A percentile compares a stretch with the other conserved stretches of the same genome.
Conservation (phyloP, 1,140 invertebrate genomes). For the Carposina sasakii region DNA sequence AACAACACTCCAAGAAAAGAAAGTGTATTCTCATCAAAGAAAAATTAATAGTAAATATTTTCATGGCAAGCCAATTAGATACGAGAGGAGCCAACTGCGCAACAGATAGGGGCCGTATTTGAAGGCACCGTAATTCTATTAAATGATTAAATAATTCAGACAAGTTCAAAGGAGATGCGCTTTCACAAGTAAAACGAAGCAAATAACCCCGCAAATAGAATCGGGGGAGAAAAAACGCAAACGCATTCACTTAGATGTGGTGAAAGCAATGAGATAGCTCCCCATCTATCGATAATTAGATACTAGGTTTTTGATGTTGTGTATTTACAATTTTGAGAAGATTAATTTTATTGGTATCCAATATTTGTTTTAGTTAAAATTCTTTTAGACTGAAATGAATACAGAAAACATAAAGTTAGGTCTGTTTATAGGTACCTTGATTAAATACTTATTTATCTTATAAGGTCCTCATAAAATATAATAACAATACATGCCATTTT, state of each 20-base stretch:
- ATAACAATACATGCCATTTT: too few species aligned
- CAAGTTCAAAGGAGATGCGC: slow-evolving; percentile 66
- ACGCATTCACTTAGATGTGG: slow-evolving; percentile 45
- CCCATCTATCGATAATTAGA: too few species aligned
- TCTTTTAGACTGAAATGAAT: too few species aligned
- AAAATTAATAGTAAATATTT: slow-evolving; percentile 40
- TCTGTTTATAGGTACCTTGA: too few species aligned
- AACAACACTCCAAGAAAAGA: not conserved
- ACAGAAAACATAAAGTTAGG: too few species aligned
- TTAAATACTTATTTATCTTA: too few species aligned
- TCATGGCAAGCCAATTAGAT: slow-evolving; percentile 45
- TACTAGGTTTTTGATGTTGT: too few species aligned
- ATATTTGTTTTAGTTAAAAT: too few species aligned
- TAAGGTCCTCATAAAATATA: too few species aligned
- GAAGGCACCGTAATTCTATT: slow-evolving; percentile 60
- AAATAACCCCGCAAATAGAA: slow-evolving; percentile 53
- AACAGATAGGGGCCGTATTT: slow-evolving; percentile 48
- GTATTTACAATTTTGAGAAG: too few species aligned
- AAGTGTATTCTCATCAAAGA: slow-evolving; percentile 10
- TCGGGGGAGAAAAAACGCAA: slow-evolving; percentile 41
- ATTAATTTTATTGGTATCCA: too few species aligned
- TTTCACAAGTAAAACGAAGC: slow-evolving; percentile 63
- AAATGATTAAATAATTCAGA: slow-evolving; percentile 69
- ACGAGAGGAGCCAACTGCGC: slow-evolving; percentile 31
- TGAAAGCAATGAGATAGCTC: slow-evolving; percentile 11